Evolutionary conservation across 2,797 vertebrate genomes (phyloP).

Genomic region (Neomorphus geoffroyi): DNA sequence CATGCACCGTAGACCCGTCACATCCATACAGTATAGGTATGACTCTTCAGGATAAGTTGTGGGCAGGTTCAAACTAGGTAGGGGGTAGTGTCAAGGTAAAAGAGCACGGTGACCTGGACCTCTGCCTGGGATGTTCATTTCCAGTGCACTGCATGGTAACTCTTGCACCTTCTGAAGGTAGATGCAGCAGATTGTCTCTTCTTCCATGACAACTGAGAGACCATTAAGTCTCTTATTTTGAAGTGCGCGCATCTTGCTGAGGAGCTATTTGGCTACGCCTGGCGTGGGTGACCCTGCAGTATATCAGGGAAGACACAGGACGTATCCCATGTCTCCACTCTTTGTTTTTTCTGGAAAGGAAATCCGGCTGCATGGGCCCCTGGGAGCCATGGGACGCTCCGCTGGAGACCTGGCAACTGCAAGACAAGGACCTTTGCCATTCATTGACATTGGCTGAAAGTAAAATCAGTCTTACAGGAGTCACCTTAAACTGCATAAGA

Average conservation of each 20-base stretch:
- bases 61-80: neutral
- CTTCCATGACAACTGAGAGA: neutral
- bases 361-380: neutral
- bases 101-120: neutral
- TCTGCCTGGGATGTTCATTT: neutral
- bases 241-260: neutral
- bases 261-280: neutral
- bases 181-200: neutral
- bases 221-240: slow-evolving; percentile 17
- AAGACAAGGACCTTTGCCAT: neutral
- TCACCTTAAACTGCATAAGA: neutral
- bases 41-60: neutral
- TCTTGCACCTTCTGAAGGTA: neutral
- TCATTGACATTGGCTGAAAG: neutral
- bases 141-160: rapidly evolving
- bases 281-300: neutral
- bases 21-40: rapidly evolving
- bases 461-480: neutral
- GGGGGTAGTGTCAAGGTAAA: neutral
- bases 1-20: rapidly evolving
- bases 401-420: neutral
- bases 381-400: neutral
- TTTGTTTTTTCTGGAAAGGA: slow-evolving; percentile 50
- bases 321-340: neutral
- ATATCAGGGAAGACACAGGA: slow-evolving; percentile 32